Percentiles rank a stretch among this genome's conserved stretches.
phyloP scores from a whole-genome alignment of 2,113 vertebrate species.

The Edolisoma coerulescens region DNA sequence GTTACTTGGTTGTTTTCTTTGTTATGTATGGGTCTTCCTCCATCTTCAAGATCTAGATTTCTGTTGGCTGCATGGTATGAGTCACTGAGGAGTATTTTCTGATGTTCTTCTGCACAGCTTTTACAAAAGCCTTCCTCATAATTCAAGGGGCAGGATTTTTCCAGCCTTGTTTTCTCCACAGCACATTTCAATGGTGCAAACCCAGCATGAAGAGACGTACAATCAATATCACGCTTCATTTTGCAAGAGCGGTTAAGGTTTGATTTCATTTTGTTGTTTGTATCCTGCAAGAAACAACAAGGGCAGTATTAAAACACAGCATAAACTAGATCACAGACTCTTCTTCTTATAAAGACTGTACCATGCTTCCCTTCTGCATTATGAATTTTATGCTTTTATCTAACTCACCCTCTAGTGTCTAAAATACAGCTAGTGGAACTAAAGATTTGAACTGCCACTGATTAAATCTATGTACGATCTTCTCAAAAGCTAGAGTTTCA shows the following conservation, averaged over 20 bases:
- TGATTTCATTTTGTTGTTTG: constrained; percentile 5
- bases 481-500: background rate
- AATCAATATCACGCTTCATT: constrained; percentile 70
- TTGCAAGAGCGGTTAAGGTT: constrained; percentile 18
- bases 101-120: constrained; percentile 45
- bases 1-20: constrained; percentile 72
- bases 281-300: constrained; percentile 45
- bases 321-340: background rate
- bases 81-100: background rate
- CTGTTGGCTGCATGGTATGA: constrained; percentile 1
- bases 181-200: constrained; percentile 36
- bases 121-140: constrained; percentile 48
- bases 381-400: background rate
- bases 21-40: constrained; percentile 62
- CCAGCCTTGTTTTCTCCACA: constrained; percentile 15
- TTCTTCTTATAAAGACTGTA: background rate
- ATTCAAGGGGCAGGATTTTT: constrained; percentile 17
- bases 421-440: background rate
- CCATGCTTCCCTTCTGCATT: background rate
- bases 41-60: constrained; percentile 27
- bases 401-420: background rate
- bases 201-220: background rate
- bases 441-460: background rate
- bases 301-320: background rate
- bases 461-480: background rate